Base-by-base conservation (phyloP, 2,797 vertebrate species). In the Xenentodon cancila region DNA sequence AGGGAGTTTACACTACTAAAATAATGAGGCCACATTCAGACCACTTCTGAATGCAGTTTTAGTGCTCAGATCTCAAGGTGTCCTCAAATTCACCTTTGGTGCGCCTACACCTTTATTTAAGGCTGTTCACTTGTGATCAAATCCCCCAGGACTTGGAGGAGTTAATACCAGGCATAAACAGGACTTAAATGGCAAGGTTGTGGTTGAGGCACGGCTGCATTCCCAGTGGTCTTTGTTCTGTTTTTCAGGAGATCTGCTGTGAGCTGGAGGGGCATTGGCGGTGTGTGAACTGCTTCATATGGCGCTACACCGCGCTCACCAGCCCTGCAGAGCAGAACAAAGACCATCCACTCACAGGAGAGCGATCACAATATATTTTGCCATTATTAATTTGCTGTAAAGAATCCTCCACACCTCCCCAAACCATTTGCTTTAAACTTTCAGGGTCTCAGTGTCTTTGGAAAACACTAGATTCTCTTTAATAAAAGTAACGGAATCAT, bases 181-280 rank as follows among this genome's bases (percentile, higher is more conserved):
- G 12, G 19, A 11, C 45, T n/a, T 47, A 13, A 47, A 51, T 51
- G 53, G 19, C 47, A 52, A 66, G 53, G 47, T 66, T 48, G 51
- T 49, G 25, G 18, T 45, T 51, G 8, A 21, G 48, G 47, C 27
- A 18, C 47, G 34, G 25, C 54, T 34, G 46, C 22, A n/a, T 15
- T 6, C 53, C 21, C 62, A 53, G 45, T 30, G 49, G 52, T 42
- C 13, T 2, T 30, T 42, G 46, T 56, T 44, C 22, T 49, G 17
- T 21, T 50, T 20, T 60, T 34, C 30, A 12, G 25, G 57, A 22
- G 27, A 51, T 58, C 19, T 20, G 18, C 11, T 51, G 11, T 15
- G 16, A 32, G 18, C 13, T 50, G 25, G 18, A 65, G 40, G 8
- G 20, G 34, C 53, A 27, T 37, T 42, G 30, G 18, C 7, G 30